Base-by-base conservation (phyloP, 2,797 vertebrate species). In the Taenioides sp. region DNA sequence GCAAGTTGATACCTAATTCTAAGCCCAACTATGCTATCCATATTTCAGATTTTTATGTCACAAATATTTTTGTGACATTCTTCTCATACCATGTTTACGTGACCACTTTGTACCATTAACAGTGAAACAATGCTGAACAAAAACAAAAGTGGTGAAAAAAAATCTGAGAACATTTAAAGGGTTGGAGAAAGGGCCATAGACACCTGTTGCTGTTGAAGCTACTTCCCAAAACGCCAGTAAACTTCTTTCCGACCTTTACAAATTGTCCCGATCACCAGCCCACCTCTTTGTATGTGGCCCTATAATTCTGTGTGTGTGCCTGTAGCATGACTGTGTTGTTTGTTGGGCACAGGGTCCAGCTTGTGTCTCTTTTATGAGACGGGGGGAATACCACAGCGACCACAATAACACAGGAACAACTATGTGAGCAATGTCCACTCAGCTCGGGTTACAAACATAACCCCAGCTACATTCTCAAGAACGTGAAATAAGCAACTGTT, bases 391-490 rank as follows among this genome's bases (percentile, higher is more conserved):
- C 89, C 89, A 71, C 86, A 89, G 89, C 71, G 75, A 80, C 86
- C 90, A 92, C 88, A 94, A 91, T 88, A 90, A 89, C 86, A 91
- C 73, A 77, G 84, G 88, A 92, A 84, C 88, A 94, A 93, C 77
- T 91, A 93, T 94, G 93, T 73, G 64, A 92, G 81, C 88, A 89
- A 92, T 91, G 92, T 90, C 85, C 89, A 93, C 92, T 92, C 88
- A 90, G 89, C 85, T 90, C 85, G 67, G 71, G 79, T 91, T 92
- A 92, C 92, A 92, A 93, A 89, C 89, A 91, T 91, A 93, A 91
- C 88, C 82, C 80, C 86, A 81, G 84, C 78, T 78, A 67, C 77
- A 85, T 86, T 81, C 75, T 80, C 76, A 84, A 87, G 62, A 76
- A 71, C 50, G 25, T 28, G 73, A 73, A 78, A 63, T 78, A 76